Evolutionary conservation across 2,113 vertebrate species (phyloP).

Genomic region (Tiliqua scincoides): DNA sequence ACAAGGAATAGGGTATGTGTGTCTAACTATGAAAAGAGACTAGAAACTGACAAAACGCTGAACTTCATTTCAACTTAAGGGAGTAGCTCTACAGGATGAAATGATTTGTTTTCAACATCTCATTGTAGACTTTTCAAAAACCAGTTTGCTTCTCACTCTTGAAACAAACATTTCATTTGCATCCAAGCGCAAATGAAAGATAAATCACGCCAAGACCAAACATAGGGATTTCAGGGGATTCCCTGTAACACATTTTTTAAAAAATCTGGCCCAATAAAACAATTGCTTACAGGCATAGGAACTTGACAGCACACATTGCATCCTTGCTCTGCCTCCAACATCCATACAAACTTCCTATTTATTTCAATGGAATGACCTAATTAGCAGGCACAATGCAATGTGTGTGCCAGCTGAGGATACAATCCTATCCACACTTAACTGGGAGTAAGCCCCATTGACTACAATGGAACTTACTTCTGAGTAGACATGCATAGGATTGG

Average conservation of each 20-base stretch:
- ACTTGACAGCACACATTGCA: too few relatives aligned
- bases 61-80: neutral
- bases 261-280: neutral
- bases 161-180: neutral
- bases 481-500: too few relatives aligned
- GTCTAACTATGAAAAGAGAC: too few relatives aligned
- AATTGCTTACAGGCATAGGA: neutral
- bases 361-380: neutral
- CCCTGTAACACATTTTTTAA: neutral
- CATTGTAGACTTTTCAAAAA: neutral
- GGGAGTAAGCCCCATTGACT: too few relatives aligned
- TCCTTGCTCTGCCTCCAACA: too few relatives aligned
- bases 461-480: too few relatives aligned
- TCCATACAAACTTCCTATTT: neutral
- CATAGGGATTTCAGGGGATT: conserved; percentile 1
- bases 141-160: neutral
- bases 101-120: neutral
- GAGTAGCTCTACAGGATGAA: neutral
- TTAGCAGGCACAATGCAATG: neutral
- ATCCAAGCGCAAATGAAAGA: neutral
- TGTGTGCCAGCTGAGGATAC: too few relatives aligned
- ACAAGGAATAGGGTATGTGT: neutral
- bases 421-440: too few relatives aligned
- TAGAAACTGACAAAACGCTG: neutral
- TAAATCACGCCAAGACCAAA: conserved; percentile 18